A percentile compares a stretch with the other conserved stretches of the same genome.
Evolutionary conservation across 2,113 vertebrate genomes (phyloP).

Genomic region (Corythaeola cristata): DNA sequence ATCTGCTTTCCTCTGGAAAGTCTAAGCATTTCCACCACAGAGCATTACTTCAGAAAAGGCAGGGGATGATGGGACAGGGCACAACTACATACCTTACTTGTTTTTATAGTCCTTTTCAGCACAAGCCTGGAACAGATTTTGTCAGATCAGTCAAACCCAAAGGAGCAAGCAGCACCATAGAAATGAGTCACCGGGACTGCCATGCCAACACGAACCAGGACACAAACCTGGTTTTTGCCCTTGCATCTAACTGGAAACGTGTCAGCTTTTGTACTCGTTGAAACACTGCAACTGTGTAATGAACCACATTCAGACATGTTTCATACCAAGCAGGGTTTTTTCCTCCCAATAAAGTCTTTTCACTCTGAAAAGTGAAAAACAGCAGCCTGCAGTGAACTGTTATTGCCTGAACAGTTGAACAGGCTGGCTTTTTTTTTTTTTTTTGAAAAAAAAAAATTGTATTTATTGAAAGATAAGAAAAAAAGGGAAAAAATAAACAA

Average conservation of each 20-base stretch:
- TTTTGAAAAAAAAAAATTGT: background rate
- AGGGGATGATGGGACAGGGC: background rate
- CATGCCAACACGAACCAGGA: accelerated
- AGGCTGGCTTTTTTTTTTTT: background rate
- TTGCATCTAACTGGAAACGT: no score
- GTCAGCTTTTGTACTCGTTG: background rate
- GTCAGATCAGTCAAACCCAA: background rate
- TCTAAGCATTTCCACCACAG: background rate
- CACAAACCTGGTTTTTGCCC: background rate
- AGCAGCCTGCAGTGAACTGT: background rate
- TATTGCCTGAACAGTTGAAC: background rate
- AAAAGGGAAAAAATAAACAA: background rate
- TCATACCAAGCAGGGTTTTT: background rate
- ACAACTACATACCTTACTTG: background rate
- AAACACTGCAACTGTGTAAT: background rate
- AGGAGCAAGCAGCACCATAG: accelerated
- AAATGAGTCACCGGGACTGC: background rate
- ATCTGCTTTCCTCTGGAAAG: background rate
- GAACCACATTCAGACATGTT: background rate
- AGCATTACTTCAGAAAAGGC: background rate
- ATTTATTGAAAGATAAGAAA: background rate
- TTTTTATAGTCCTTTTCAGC: background rate
- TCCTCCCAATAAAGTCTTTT: background rate
- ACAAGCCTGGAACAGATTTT: background rate
- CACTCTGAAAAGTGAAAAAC: background rate